Percentiles rank a stretch among this genome's conserved stretches.
Evolutionary conservation across 2,888 invertebrate genomes (phyloP).

Genomic region (Platycheirus rosarum): DNA sequence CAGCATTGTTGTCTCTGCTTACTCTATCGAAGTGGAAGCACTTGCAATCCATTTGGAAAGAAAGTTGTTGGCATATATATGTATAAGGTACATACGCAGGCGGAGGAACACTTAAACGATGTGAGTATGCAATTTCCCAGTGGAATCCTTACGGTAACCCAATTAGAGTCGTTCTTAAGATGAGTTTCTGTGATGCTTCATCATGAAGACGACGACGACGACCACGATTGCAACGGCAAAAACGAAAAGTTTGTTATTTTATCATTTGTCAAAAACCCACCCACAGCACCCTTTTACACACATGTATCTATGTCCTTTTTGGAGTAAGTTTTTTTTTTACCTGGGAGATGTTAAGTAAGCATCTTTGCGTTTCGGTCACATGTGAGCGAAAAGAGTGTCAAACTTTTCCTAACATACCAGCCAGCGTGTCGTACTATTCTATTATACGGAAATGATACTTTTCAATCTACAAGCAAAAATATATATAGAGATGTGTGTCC

Average conservation of each 20-base stretch:
- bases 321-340: conserved; percentile 6
- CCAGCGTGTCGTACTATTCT: background rate
- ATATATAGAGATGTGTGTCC: conserved; percentile 1
- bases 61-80: conserved; percentile 30
- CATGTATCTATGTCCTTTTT: conserved; percentile 26
- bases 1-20: conserved; percentile 50
- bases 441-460: conserved; percentile 17
- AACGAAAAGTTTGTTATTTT: conserved; percentile 34
- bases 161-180: conserved; percentile 67
- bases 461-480: conserved; percentile 17
- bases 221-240: conserved; percentile 3
- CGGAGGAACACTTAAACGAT: conserved; percentile 16
- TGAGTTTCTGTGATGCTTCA: conserved; percentile 62
- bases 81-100: conserved; percentile 5
- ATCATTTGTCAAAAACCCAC: background rate
- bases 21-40: conserved; percentile 41
- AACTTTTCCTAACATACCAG: background rate
- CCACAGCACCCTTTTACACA: background rate
- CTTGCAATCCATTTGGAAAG: conserved; percentile 58
- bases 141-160: conserved; percentile 67
- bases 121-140: conserved; percentile 40
- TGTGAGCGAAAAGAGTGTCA: conserved; percentile 44
- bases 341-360: conserved; percentile 34
- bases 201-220: conserved; percentile 37
- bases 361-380: conserved; percentile 46